phyloP scores from a whole-genome alignment of 1,140 invertebrate species.

The Mylabris phalerata region DNA sequence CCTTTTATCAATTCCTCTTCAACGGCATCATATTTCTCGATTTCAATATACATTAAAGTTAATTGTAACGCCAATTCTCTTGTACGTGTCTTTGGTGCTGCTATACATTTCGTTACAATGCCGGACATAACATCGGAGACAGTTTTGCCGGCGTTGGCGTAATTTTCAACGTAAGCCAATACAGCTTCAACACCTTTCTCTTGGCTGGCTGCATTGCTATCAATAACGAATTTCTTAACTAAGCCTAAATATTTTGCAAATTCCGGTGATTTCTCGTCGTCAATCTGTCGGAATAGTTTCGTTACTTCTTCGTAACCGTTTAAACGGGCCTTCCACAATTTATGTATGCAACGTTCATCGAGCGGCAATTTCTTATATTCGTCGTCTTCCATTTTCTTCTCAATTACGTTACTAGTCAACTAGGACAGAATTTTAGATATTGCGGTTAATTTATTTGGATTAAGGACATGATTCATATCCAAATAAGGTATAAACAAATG shows the following conservation, averaged over 20 bases:
- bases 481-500: neutral
- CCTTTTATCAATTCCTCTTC: constrained; percentile 90
- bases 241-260: constrained; percentile 86
- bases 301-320: constrained; percentile 89
- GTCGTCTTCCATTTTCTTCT: constrained; percentile 68
- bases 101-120: constrained; percentile 87
- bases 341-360: constrained; percentile 87
- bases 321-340: constrained; percentile 91
- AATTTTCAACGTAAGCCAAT: constrained; percentile 85
- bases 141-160: constrained; percentile 75
- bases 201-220: constrained; percentile 91
- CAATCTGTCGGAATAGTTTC: constrained; percentile 77
- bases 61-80: constrained; percentile 87
- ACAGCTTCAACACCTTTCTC: constrained; percentile 93
- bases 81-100: constrained; percentile 83
- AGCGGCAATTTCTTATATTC: constrained; percentile 88
- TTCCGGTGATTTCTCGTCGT: constrained; percentile 89
- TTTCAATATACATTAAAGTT: constrained; percentile 89
- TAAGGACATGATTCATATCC: too few relatives aligned
- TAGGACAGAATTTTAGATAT: neutral
- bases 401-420: neutral
- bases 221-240: constrained; percentile 93
- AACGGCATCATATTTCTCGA: constrained; percentile 89
- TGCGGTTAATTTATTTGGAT: neutral
- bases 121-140: constrained; percentile 83